Conservation (phyloP, 2,888 invertebrate genomes). For the Drosophila formosana region DNA sequence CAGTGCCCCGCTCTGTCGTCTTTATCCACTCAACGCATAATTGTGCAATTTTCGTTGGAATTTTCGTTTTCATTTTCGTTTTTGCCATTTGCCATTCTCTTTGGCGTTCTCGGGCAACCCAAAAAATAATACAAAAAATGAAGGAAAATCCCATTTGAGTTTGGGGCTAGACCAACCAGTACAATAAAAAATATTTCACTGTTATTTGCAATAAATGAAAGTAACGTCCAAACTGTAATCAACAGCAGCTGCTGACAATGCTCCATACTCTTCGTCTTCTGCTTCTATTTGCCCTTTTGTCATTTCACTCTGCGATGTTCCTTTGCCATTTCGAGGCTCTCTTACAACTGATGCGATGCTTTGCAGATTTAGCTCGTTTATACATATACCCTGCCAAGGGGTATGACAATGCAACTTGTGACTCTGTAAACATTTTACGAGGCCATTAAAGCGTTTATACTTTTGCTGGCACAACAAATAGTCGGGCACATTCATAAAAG, state of each 20-base stretch:
- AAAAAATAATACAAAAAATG: slow-evolving; percentile 9
- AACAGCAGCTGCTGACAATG: slow-evolving; percentile 71
- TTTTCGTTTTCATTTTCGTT: slow-evolving; percentile 18
- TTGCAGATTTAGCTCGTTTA: slow-evolving; percentile 37
- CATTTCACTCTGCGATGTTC: slow-evolving; percentile 18
- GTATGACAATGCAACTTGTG: not conserved
- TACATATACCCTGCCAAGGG: slow-evolving; percentile 7
- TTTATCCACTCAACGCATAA: slow-evolving; percentile 43
- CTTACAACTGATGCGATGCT: slow-evolving; percentile 31
- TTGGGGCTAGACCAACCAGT: slow-evolving; percentile 34
- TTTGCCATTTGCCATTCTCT: slow-evolving; percentile 33
- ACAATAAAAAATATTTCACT: slow-evolving; percentile 74
- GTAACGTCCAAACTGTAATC: slow-evolving; percentile 78
- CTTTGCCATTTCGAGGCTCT: slow-evolving; percentile 22
- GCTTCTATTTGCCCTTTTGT: slow-evolving; percentile 7
- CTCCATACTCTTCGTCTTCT: slow-evolving; percentile 6
- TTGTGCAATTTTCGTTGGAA: slow-evolving; percentile 57
- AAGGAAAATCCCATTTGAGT: slow-evolving; percentile 33
- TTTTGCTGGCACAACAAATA: not conserved
- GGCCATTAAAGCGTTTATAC: not conserved
- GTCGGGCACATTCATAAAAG: not conserved
- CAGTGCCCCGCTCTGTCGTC: not conserved
- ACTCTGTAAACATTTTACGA: not conserved
- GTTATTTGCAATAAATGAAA: slow-evolving; percentile 78
- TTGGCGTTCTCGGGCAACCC: slow-evolving; percentile 15